phyloP scores from a whole-genome alignment of 2,113 vertebrate species.

The Spheniscus mendiculus region DNA sequence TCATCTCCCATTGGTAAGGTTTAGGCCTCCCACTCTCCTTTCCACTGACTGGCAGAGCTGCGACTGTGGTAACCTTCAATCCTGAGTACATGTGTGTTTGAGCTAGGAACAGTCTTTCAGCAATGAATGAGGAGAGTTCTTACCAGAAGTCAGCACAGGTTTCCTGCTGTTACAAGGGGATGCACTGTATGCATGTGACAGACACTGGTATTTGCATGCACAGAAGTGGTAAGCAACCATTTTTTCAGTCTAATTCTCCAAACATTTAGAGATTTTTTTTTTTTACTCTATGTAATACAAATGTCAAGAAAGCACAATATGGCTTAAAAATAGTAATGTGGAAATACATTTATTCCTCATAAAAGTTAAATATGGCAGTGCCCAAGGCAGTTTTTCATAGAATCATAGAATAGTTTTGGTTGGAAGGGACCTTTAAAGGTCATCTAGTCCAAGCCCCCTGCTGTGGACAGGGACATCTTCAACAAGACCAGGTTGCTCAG shows the following conservation, averaged over 20 bases:
- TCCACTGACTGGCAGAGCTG: not conserved
- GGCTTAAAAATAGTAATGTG: not conserved
- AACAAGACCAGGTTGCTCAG: no score
- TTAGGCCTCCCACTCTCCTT: not conserved
- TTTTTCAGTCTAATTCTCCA: not conserved
- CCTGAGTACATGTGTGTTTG: fast-evolving
- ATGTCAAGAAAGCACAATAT: not conserved
- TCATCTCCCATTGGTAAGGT: not conserved
- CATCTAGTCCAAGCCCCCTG: no score
- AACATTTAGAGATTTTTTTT: not conserved
- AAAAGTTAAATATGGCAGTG: not conserved
- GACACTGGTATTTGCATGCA: not conserved
- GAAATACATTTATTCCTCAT: not conserved
- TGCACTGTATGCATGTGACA: not conserved
- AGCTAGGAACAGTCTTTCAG: not conserved
- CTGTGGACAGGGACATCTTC: no score
- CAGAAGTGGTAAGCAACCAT: not conserved
- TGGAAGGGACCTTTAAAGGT: no score
- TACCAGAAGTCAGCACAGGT: not conserved
- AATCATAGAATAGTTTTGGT: no score
- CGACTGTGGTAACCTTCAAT: not conserved
- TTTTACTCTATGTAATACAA: not conserved
- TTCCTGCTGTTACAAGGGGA: not conserved
- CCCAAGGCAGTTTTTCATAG: not conserved
- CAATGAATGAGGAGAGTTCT: not conserved